These are phyloP conservation scores for Passer domesticus DNA, from an alignment of 2,113 vertebrate genomes.

Conservation along the genomic window DNA sequence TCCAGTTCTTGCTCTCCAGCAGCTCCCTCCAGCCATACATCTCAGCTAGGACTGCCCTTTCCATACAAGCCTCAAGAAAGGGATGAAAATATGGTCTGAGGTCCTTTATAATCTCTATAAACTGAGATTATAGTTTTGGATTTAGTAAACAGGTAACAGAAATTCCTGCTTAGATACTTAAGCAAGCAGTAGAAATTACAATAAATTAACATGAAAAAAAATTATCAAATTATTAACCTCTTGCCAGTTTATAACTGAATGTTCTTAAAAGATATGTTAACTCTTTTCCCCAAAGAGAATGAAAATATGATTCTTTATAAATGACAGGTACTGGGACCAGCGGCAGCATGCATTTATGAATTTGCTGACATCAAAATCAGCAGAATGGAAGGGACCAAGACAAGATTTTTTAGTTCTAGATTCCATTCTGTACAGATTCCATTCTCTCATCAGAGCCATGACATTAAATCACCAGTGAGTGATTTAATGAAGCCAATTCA, in stretches of 20 bases:
- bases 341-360: not conserved
- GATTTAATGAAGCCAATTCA: not conserved
- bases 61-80: not conserved
- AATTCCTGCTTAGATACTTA: not conserved
- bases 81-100: not conserved
- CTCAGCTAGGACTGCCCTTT: not conserved
- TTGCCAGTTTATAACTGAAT: conserved; percentile 30
- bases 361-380: not conserved
- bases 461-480: not conserved
- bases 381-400: not conserved
- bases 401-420: not conserved
- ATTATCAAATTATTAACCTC: conserved; percentile 19
- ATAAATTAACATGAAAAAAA: conserved; percentile 16
- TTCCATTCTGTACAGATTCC: not conserved
- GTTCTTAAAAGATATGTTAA: conserved; percentile 27
- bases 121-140: not conserved
- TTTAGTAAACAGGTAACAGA: not conserved
- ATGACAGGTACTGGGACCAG: not conserved
- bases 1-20: not conserved
- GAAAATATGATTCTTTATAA: conserved; percentile 38
- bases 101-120: too few species aligned
- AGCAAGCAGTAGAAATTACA: conserved; percentile 26
- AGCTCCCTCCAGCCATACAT: not conserved
- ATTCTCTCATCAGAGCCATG: not conserved
- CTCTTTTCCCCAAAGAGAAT: not conserved